Base-by-base conservation (phyloP, 1,140 invertebrate genomes). In the Episyrphus balteatus region DNA sequence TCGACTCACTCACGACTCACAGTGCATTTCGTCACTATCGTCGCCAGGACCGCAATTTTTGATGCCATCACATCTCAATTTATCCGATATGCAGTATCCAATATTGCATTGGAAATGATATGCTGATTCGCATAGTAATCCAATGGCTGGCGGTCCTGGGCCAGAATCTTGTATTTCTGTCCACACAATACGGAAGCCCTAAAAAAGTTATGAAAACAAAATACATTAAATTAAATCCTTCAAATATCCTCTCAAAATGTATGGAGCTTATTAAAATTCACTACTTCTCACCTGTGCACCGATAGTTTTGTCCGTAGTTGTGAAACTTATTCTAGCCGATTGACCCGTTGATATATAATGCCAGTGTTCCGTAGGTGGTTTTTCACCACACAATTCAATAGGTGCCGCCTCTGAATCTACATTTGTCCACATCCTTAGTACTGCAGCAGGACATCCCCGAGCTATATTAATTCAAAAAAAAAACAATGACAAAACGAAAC, bases 181-280 rank as follows among this genome's bases (percentile, higher is more conserved):
- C 89, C 89, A 93, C 40, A 90, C 79, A 19, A 86, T 86, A 54
- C 82, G 80, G 70, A 92, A 95, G 43, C 91, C 90, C 59, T 81
- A 74, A 47, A 68, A 47, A 17, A 45, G n/a, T 14, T 11, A 38
- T 21, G 3, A n/a, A n/a, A n/a, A n/a, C 8, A 26, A 26, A 26
- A 26, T 26, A 26, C 21, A 26, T 26, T 26, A 5, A 26, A 26
- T n/a, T n/a, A n/a, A n/a, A n/a, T n/a, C n/a, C n/a, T n/a, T n/a
- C n/a, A n/a, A n/a, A n/a, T n/a, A n/a, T n/a, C n/a, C n/a, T n/a
- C n/a, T n/a, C n/a, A n/a, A n/a, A n/a, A n/a, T n/a, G n/a, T n/a
- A n/a, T n/a, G 21, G 8, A 26, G 21, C 3, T 26, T 8, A 26
- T 5, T 26, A 8, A 26, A 26, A 26, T 26, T 26, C n/a, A n/a